Evolutionary conservation across 2,113 vertebrate genomes (phyloP), one percentile per base, ranked within the genome.

Genomic region (Corythaixoides concolor): DNA sequence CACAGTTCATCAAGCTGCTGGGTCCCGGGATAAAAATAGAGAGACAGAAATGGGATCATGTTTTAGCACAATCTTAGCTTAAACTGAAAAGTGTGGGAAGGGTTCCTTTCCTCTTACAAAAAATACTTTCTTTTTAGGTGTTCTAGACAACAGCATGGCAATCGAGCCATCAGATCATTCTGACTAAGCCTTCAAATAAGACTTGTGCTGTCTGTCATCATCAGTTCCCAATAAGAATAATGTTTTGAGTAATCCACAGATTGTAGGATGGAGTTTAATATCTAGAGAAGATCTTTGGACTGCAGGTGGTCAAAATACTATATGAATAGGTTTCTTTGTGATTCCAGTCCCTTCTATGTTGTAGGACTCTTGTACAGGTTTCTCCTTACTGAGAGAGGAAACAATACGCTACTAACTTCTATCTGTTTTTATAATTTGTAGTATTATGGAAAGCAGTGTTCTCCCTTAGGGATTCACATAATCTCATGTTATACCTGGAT

Each of bases 1-100:
- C 84, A 93, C 1, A 1, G 70, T 43, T 95, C 70, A 82, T 69
- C 56, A 66, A 66, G 73, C 58, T 62, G 70, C 73, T 49, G 75
- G 28, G 64, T 60, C 22, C 66, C 73, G 49, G 69, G 83, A 78
- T 78, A 92, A 93, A 96, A 95, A 95, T 81, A 90, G 92, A 83
- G 33, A 56, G 19, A 72, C 67, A 88, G 45, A 26, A 92, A 78
- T 2, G 21, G 62, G 66, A 69, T 79, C 35, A 18, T 7, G 32
- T 58, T 94, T 94, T 86, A 79, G 67, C 26, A 72, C 37, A 80
- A 43, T 58, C 89, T 80, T 64, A 82, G 59, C 49, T 93, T 80
- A 87, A 94, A 60, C 10, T 58, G 35, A 41, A 89, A 89, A 93
- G 50, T 49, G 24, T 70, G 47, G 52, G 56, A 84, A 92, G 52